Evolutionary conservation across 2,113 vertebrate genomes (phyloP).

Genomic region (Canis aureus): DNA sequence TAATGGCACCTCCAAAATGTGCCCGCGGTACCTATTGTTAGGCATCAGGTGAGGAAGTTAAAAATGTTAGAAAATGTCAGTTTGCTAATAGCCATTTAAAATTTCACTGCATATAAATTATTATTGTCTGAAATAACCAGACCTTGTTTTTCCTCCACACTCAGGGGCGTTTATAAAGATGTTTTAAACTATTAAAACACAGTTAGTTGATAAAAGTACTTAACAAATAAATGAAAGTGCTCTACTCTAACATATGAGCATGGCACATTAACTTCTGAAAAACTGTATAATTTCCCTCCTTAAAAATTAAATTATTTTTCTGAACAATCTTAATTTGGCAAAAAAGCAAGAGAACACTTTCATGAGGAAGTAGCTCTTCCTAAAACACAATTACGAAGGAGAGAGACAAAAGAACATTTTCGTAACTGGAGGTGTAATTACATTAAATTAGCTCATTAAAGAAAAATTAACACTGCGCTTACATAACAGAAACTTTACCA

Average conservation of each 20-base stretch:
- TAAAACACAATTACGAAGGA: background rate
- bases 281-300: background rate
- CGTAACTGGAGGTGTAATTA: background rate
- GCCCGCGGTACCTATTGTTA: fast-evolving
- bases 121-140: no score
- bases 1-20: background rate
- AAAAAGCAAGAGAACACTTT: background rate
- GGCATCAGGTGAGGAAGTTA: background rate
- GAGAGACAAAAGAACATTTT: background rate
- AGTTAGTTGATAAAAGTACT: background rate
- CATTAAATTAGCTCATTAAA: slow-evolving; percentile 12
- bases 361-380: background rate
- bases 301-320: background rate
- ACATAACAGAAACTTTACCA: background rate
- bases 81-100: background rate
- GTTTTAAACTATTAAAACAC: background rate
- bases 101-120: background rate
- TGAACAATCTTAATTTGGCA: background rate
- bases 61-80: background rate
- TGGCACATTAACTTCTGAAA: background rate
- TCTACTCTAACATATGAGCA: background rate
- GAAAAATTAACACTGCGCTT: background rate
- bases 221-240: background rate
- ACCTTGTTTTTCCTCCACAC: background rate
- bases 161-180: background rate